These are phyloP conservation scores for Cataglyphis hispanica DNA, from an alignment of 1,140 invertebrate species.

Conservation along the genomic window DNA sequence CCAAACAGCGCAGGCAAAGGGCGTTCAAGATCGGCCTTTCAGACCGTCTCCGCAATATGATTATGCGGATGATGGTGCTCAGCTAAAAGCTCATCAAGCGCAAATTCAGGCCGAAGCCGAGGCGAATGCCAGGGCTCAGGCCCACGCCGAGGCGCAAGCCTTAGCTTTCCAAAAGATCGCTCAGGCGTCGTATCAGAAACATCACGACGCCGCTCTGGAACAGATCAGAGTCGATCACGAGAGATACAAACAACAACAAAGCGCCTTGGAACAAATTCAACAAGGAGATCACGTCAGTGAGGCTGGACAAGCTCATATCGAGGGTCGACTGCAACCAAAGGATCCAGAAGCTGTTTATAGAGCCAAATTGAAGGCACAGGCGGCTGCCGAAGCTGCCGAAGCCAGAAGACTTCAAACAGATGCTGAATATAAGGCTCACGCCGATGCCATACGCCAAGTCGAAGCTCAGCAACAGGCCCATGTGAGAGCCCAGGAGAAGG, in stretches of 20 bases:
- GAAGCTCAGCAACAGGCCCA: conserved; percentile 84
- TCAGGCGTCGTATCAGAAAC: conserved; percentile 82
- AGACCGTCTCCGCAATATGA: conserved; percentile 79
- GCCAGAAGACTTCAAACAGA: conserved; percentile 81
- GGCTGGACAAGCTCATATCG: conserved; percentile 81
- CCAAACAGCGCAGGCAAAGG: conserved; percentile 41
- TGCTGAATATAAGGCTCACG: conserved; percentile 83
- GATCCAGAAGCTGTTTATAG: conserved; percentile 81
- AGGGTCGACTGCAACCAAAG: conserved; percentile 80
- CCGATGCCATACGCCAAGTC: conserved; percentile 83
- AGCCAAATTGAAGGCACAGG: conserved; percentile 81
- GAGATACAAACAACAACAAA: conserved; percentile 81
- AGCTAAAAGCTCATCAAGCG: conserved; percentile 63
- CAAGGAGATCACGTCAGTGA: conserved; percentile 83
- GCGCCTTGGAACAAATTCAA: conserved; percentile 83
- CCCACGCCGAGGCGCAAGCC: conserved; percentile 81
- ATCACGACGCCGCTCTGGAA: conserved; percentile 80
- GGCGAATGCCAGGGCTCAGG: conserved; percentile 80
- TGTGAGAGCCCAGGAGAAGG: conserved; percentile 83
- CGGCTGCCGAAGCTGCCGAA: conserved; percentile 79
- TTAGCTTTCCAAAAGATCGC: conserved; percentile 83
- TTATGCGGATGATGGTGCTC: conserved; percentile 76
- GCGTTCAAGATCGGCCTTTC: conserved; percentile 18
- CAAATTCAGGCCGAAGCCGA: conserved; percentile 72
- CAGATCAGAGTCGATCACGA: conserved; percentile 82